A percentile compares a stretch with the other conserved stretches of the same genome.
phyloP scores from a whole-genome alignment of 2,888 invertebrate genomes.

The Eurytoma adleriae region DNA sequence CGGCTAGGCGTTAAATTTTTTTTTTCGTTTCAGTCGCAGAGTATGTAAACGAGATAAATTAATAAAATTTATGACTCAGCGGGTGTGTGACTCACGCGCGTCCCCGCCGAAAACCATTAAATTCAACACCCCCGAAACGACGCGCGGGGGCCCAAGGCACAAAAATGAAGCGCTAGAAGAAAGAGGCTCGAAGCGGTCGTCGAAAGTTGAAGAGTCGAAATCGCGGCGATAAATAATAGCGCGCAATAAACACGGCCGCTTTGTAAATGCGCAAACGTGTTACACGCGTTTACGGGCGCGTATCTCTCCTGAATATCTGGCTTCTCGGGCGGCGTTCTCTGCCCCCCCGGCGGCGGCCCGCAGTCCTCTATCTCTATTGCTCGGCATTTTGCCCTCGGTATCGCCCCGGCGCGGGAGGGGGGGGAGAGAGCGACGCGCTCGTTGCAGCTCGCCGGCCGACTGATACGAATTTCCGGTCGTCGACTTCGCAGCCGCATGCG shows the following conservation, averaged over 20 bases:
- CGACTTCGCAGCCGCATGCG: constrained; percentile 47
- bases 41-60: constrained; percentile 43
- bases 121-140: constrained; percentile 1
- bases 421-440: constrained; percentile 9
- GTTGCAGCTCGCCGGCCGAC: constrained; percentile 15
- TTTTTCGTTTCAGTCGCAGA: neutral
- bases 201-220: too few relatives aligned
- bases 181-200: too few relatives aligned
- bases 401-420: neutral
- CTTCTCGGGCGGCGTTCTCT: neutral
- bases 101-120: constrained; percentile 8
- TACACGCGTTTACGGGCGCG: constrained; percentile 29
- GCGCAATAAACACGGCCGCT: constrained; percentile 34
- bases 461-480: constrained; percentile 57
- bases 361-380: constrained; percentile 32
- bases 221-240: neutral
- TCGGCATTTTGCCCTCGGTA: constrained; percentile 28
- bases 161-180: constrained; percentile 8
- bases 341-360: neutral
- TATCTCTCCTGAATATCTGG: constrained; percentile 48
- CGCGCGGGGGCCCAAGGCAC: constrained; percentile 12
- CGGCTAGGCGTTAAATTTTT: neutral
- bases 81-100: constrained; percentile 28
- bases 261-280: constrained; percentile 24
- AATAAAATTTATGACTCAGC: constrained; percentile 55